phyloP scores from a whole-genome alignment of 2,113 vertebrate species.

The Microcebus ravelobensis region DNA sequence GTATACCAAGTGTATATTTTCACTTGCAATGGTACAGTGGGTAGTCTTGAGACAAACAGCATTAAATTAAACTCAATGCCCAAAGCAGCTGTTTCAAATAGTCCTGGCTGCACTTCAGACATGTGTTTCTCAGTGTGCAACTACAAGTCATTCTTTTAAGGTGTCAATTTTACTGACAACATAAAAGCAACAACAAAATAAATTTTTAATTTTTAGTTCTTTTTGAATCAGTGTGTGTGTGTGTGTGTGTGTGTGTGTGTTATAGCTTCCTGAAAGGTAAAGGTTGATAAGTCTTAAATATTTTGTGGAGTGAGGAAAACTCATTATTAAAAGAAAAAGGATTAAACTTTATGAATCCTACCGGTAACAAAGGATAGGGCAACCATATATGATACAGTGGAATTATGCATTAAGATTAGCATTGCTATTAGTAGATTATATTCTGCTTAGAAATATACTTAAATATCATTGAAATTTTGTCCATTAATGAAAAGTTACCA shows the following conservation, averaged over 20 bases:
- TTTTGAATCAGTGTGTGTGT: conserved; percentile 57
- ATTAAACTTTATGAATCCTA: conserved; percentile 76
- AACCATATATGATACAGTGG: conserved; percentile 65
- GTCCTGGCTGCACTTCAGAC: conserved; percentile 56
- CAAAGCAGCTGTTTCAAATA: conserved; percentile 71
- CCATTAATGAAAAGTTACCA: conserved; percentile 47
- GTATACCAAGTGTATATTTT: conserved; percentile 70
- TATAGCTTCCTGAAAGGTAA: conserved; percentile 55
- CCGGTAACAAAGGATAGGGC: conserved; percentile 64
- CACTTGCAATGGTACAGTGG: conserved; percentile 74
- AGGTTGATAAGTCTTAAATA: conserved; percentile 51
- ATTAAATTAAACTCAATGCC: conserved; percentile 69
- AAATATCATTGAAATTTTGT: conserved; percentile 69
- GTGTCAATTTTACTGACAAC: conserved; percentile 68
- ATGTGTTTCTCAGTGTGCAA: conserved; percentile 48
- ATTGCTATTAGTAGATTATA: conserved; percentile 49
- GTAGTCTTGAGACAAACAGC: conserved; percentile 74
- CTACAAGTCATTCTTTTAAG: conserved; percentile 60
- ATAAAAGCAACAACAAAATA: conserved; percentile 11
- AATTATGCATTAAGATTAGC: conserved; percentile 72
- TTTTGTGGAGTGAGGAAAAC: conserved; percentile 65
- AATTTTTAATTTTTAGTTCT: conserved; percentile 74
- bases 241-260: conserved; percentile 60
- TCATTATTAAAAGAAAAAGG: background rate
- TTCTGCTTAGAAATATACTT: conserved; percentile 37